Evolutionary conservation across 2,797 vertebrate species (phyloP), one percentile per base, ranked within the genome.

Genomic region (Enteromius argenteus): DNA sequence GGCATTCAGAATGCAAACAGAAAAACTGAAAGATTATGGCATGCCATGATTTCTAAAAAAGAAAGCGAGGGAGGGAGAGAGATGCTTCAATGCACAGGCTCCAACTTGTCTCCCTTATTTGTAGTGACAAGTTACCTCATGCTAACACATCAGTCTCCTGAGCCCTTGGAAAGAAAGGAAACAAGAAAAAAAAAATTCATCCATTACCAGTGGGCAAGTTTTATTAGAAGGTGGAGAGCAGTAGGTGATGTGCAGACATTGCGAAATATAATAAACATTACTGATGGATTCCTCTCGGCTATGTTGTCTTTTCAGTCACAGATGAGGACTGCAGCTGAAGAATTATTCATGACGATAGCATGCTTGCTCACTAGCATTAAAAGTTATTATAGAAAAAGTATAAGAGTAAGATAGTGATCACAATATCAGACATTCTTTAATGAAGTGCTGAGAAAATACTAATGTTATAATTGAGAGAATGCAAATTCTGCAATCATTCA

Each of bases 281-380:
- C 75, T 91, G 91, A 89, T 90, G 90, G 86, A 89, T 87, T 90
- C 87, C 84, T 69, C 83, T 88, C 11, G 37, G 88, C 85, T 87
- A 76, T 68, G 84, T 81, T 84, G 87, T 51, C 46, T 79, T 60
- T 67, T 81, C 67, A 6, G 72, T 79, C 72, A 72, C 67, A 79
- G 84, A 90, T 81, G 88, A 60, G 73, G 85, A 51, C 84, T 80
- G 21, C 88, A 80, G 81, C 83, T 88, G 90, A 64, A 84, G 85
- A 88, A 89, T 93, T 93, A 93, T 94, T 92, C 87, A 94, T 90
- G 78, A 89, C 78, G 66, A 9, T 85, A 64, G 78, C 72, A 89
- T 81, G 85, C 90, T 90, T 88, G 91, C 87, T 90, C 89, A 89
- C 91, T 91, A 87, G 89, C 87, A 93, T 86, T 87, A 86, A 79